phyloP scores from a whole-genome alignment of 2,888 invertebrate genomes.

The Rhogogaster chlorosoma region DNA sequence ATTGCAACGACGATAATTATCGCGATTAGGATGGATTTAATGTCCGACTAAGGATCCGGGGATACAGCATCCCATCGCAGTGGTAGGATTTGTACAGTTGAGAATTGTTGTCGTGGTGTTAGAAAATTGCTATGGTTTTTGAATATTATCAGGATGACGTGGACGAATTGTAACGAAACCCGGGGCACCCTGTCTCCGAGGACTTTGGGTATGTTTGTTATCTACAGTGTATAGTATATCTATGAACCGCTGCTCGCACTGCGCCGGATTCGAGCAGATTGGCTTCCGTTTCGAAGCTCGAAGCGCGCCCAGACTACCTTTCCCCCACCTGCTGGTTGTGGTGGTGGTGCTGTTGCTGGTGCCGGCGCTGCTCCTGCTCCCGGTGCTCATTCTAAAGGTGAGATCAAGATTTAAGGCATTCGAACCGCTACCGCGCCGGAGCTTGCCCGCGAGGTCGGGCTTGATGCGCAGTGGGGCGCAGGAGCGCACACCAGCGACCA shows the following conservation, averaged over 20 bases:
- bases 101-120: background rate
- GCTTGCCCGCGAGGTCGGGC: slow-evolving; percentile 54
- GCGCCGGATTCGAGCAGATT: slow-evolving; percentile 77
- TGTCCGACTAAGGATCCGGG: background rate
- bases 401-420: slow-evolving; percentile 75
- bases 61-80: background rate
- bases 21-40: background rate
- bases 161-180: background rate
- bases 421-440: slow-evolving; percentile 61
- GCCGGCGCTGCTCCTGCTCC: slow-evolving; percentile 60
- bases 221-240: slow-evolving; percentile 17
- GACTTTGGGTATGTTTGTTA: background rate
- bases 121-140: background rate
- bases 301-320: slow-evolving; percentile 76
- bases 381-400: slow-evolving; percentile 65
- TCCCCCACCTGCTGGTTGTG: slow-evolving; percentile 67
- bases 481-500: slow-evolving; percentile 23
- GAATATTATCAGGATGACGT: background rate
- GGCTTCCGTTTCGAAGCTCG: slow-evolving; percentile 75
- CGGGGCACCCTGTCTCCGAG: background rate
- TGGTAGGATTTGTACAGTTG: background rate
- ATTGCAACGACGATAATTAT: background rate
- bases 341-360: slow-evolving; percentile 56
- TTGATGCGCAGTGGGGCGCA: slow-evolving; percentile 45
- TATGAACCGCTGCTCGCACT: slow-evolving; percentile 72